Evolutionary conservation across 2,797 vertebrate genomes (phyloP), one percentile per base, ranked within the genome.

Genomic region (Mus caroli): DNA sequence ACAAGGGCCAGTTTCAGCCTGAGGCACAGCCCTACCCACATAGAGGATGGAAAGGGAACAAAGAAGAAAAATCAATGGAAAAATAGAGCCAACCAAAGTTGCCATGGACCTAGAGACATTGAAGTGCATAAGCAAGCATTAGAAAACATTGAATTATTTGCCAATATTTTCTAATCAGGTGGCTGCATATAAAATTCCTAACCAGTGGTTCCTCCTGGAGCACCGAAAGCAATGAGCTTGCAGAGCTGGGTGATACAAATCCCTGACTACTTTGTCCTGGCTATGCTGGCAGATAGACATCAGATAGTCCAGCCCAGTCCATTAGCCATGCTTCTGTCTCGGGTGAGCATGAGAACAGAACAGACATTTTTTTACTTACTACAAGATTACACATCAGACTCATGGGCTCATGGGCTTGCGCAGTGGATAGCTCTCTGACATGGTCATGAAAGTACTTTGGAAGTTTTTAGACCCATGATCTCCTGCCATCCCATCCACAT

Each of bases 401-500:
- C 52, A 1, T 79, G 75, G 26, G 26, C 77, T 14, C 52, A 1
- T 79, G 75, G 26, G 26, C 10, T 22, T 91, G 31, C 19, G 54
- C 19, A 54, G n/a, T 34, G 15, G 54, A 54, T 14, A n/a, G 60
- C 22, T 40, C 17, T 10, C 40, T 17, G 15, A 37, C 4, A 71
- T 34, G 37, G 54, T 4, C 15, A 0, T 17, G 11, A 62, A 83
- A 60, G 3, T 0, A 1, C 1, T 24, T 14, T 12, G 22, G 5
- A 26, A 20, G 10, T 37, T 88, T 64, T n/a, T 22, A 76, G 34
- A 60, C 14, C 19, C 31, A 31, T 11, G 6, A 15, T 22, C 10
- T 62, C 52, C 14, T 20, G 2, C 5, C 24, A 9, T 8, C 24
- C 26, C 54, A 2, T 8, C 8, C 0, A 40, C 15, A n/a, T 24